Evolutionary conservation across 1,140 invertebrate genomes (phyloP), one percentile per base, ranked within the genome.

Genomic region (Ceratina calcarata): DNA sequence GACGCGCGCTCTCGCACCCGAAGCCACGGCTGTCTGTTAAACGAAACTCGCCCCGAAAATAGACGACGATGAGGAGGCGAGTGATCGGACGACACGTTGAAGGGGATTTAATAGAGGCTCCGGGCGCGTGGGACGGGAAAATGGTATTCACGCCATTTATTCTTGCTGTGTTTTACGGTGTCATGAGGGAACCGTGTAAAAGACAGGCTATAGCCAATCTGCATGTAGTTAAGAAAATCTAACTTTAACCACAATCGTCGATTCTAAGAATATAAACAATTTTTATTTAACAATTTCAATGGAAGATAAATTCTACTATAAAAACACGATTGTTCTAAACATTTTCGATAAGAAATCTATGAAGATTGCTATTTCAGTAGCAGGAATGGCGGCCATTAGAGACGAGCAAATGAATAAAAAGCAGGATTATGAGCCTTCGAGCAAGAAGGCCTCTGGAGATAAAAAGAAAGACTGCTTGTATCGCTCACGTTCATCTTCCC

Each of bases 401-500:
- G n/a, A n/a, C n/a, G 3, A 20, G n/a, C 49, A 60, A 49, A 27
- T 18, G 18, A 72, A 58, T 65, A 78, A 78, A 78, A 78, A 22
- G 49, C n/a, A 13, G 65, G 16, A 4, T 51, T n/a, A 61, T 58
- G 51, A 49, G 16, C 24, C 51, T 8, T 27, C 32, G 58, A n/a
- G 15, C 60, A 7, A n/a, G 1, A n/a, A 6, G 2, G n/a, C 53
- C 27, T 55, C 22, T 20, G 27, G 24, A 6, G 22, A n/a, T 10
- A 58, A 78, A 70, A 57, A 72, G 32, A 18, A 49, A 65, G 53
- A 62, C 71, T 83, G 27, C 45, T 78, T 65, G 77, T 73, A 51
- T 69, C 69, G 74, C 27, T 71, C 62, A 55, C 61, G 82, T 75
- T 62, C 45, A 57, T 80, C 83, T 76, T 66, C 78, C 77, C 83